These are phyloP conservation scores for Meriones unguiculatus DNA, from an alignment of 2,113 vertebrate species.

Conservation along the genomic window DNA sequence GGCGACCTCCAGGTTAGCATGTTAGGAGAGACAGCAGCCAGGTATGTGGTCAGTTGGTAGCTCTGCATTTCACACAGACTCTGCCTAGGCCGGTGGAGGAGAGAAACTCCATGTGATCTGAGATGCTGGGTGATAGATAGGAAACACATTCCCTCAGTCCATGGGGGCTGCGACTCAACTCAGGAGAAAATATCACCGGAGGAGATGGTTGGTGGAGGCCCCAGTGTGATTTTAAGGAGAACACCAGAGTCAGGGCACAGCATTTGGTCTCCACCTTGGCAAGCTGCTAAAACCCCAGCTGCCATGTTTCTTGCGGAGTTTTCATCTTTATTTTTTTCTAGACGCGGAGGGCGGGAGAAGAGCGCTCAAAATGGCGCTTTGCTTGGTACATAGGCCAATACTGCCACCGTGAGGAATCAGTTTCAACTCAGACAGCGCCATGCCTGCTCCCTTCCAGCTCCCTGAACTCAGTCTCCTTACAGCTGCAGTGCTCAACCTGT, in stretches of 20 bases:
- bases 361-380: not conserved
- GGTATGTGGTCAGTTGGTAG: not conserved
- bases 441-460: no score
- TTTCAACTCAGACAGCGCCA: not conserved
- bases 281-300: no score
- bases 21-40: not conserved
- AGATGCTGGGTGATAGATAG: not conserved
- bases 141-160: no score
- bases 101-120: not conserved
- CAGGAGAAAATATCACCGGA: not conserved
- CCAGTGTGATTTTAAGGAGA: not conserved
- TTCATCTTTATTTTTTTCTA: not conserved
- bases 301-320: not conserved
- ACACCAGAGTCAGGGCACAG: not conserved
- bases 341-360: not conserved
- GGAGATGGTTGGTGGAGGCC: not conserved
- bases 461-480: not conserved
- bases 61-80: not conserved
- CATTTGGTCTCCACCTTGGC: not conserved
- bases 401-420: not conserved
- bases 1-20: not conserved
- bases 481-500: no score
- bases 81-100: not conserved
- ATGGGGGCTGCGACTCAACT: not conserved
- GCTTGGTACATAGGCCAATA: accelerated